Percentiles rank a stretch among this genome's conserved stretches.
Evolutionary conservation across 2,113 vertebrate species (phyloP).

Genomic region (Cisticola juncidis): DNA sequence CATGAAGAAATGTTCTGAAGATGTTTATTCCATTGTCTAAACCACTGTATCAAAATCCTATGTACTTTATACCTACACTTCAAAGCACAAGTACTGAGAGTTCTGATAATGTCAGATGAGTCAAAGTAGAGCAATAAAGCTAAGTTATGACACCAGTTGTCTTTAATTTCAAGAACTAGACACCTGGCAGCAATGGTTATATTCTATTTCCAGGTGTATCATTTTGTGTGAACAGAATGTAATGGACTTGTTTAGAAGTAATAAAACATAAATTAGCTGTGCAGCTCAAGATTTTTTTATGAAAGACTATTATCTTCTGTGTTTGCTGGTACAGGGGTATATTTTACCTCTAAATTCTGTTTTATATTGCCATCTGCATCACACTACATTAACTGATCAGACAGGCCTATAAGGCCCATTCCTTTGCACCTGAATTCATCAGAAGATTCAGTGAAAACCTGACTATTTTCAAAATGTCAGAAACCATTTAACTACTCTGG

Average conservation of each 20-base stretch:
- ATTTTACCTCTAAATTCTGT: neutral
- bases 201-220: neutral
- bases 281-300: neutral
- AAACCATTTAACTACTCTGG: neutral
- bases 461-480: neutral
- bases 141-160: neutral
- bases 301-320: neutral
- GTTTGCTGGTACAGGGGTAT: neutral
- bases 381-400: neutral
- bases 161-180: neutral
- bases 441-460: neutral
- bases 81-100: neutral
- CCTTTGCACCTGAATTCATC: neutral
- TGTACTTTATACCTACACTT: neutral
- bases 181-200: neutral
- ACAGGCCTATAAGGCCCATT: neutral
- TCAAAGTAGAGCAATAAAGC: constrained; percentile 3
- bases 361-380: neutral
- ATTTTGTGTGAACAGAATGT: neutral
- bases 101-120: constrained; percentile 3
- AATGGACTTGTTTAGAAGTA: constrained; percentile 5
- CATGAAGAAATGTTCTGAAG: neutral
- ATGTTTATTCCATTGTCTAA: neutral
- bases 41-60: neutral
- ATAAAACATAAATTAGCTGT: neutral